Base-by-base conservation (phyloP, 1,140 invertebrate species). In the Episyrphus balteatus region DNA sequence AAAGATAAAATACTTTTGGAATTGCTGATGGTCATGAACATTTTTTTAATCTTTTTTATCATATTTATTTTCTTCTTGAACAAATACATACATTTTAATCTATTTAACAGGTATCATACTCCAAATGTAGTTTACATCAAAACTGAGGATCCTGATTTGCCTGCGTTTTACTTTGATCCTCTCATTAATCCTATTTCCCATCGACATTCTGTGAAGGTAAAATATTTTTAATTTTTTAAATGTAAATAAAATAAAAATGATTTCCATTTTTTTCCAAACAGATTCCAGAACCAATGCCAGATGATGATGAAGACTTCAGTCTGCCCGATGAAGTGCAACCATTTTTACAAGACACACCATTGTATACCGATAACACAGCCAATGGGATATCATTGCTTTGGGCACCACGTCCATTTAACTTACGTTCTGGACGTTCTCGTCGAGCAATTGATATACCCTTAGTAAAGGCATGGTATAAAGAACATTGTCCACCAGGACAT, bases 101-200 rank as follows among this genome's bases (percentile, higher is more conserved):
- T 46, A 13, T 49, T 2, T 48, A 54, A n/a, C 18, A 95, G 92
- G 91, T 99, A 99, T 72, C 97, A 99, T 69, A 88, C 92, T 7
- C 95, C 96, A 37, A 98, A 97, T 73, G 94, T 99, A 14, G 93
- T 99, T 1, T 99, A 93, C 63, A 99, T 99, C 56, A 99, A 99
- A 78, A 99, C 96, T 2, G 97, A 99, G 75, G 97, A 99, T 82
- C 95, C 96, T n/a, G 97, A 99, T 74, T 75, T 99, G 45, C 97
- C 97, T 17, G 97, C 96, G 1, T 99, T 99, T 70, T 99, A 99
- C 70, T 99, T 98, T 75, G 97, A 99, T 78, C 97, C 97, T 1
- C 73, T 99, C 6, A 99, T 99, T 51, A 99, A 99, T 74, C 95
- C 97, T 5, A 99, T 99, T 56, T 94, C 95, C 10, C 92, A 98